phyloP scores from a whole-genome alignment of 2,888 invertebrate genomes.

The Drosophila acutilabella region DNA sequence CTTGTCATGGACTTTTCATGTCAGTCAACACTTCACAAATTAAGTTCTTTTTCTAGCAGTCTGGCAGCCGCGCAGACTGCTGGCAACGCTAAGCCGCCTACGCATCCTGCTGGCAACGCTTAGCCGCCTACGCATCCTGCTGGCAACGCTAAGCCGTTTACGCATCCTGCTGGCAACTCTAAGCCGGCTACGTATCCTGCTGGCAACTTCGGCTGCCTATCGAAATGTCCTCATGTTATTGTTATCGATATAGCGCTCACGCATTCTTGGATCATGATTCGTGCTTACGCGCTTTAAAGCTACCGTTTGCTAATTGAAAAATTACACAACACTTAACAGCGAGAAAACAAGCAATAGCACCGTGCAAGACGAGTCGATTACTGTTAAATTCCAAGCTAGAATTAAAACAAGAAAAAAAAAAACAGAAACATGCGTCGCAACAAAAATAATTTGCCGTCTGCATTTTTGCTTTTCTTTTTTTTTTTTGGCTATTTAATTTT shows the following conservation, averaged over 20 bases:
- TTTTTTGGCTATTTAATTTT: conserved; percentile 52
- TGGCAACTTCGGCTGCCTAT: not conserved
- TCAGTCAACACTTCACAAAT: not conserved
- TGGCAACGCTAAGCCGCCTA: not conserved
- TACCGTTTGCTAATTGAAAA: conserved; percentile 3
- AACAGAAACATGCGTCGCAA: conserved; percentile 31
- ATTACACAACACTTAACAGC: conserved; percentile 22
- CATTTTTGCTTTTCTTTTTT: conserved; percentile 9
- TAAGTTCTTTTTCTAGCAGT: not conserved
- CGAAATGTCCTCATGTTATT: not conserved
- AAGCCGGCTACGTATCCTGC: not conserved
- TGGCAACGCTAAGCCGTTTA: not conserved
- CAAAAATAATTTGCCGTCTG: conserved; percentile 44
- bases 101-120: not conserved
- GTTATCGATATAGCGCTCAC: not conserved
- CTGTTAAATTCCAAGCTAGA: conserved; percentile 42
- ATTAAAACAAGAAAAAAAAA: conserved; percentile 28
- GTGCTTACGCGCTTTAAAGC: not conserved
- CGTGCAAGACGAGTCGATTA: conserved; percentile 12
- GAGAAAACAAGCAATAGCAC: not conserved
- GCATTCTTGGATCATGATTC: not conserved
- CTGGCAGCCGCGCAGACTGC: conserved; percentile 1
- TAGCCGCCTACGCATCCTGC: not conserved
- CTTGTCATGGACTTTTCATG: not conserved
- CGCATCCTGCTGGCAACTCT: conserved; percentile 1